Evolutionary conservation across 2,113 vertebrate species (phyloP).

Genomic region (Neolamprologus ventralis): DNA sequence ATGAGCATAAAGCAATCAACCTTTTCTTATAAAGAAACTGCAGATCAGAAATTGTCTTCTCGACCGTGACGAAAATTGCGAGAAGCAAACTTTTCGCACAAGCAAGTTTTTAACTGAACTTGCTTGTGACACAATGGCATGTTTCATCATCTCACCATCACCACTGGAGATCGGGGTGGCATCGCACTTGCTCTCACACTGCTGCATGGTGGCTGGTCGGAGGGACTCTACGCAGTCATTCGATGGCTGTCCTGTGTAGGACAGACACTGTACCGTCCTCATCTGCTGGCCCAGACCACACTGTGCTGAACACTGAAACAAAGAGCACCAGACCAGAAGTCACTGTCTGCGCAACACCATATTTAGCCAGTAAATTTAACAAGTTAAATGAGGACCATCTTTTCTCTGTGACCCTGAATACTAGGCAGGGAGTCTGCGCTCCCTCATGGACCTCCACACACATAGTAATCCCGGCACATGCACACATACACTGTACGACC

Average conservation of each 20-base stretch:
- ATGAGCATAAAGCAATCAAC: background rate
- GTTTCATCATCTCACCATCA: slow-evolving; percentile 78
- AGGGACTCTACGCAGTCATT: slow-evolving; percentile 81
- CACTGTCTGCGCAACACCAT: background rate
- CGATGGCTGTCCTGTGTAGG: slow-evolving; percentile 91
- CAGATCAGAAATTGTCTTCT: background rate
- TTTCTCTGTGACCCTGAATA: background rate
- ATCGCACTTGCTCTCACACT: slow-evolving; percentile 98
- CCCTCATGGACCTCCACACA: background rate
- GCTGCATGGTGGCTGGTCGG: slow-evolving; percentile 87
- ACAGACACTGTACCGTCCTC: slow-evolving; percentile 92
- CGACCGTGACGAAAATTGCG: background rate
- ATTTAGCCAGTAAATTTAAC: background rate
- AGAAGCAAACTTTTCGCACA: background rate
- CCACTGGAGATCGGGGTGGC: slow-evolving; percentile 84
- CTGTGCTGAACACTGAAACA: slow-evolving; percentile 88
- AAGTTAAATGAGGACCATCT: background rate
- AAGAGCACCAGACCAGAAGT: background rate
- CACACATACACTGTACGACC: background rate
- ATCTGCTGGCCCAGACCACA: slow-evolving; percentile 96
- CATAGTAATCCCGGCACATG: background rate
- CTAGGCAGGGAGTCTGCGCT: background rate
- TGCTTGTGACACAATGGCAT: background rate
- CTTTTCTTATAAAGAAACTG: background rate
- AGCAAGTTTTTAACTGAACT: background rate